A percentile compares a stretch with the other conserved stretches of the same genome.
Conservation (phyloP, 2,888 invertebrate genomes). For the Chloroclysta siterata region DNA sequence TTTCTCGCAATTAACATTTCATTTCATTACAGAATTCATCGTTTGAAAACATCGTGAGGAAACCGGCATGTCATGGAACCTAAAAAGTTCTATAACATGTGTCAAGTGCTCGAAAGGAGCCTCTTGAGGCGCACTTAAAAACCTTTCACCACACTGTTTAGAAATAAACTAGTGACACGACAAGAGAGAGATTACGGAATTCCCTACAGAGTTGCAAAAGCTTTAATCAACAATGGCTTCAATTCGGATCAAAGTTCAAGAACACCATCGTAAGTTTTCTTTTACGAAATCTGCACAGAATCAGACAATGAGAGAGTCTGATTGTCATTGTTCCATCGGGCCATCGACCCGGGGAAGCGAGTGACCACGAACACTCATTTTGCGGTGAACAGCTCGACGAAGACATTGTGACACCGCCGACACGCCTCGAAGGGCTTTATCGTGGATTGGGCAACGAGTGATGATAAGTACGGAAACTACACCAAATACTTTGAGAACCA, state of each 20-base stretch:
- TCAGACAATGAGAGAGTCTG: constrained; percentile 1
- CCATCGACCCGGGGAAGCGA: constrained; percentile 5
- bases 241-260: not conserved
- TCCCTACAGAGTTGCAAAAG: not conserved
- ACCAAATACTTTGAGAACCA: too few species aligned
- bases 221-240: not conserved
- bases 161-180: too few species aligned
- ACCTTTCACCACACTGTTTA: too few species aligned
- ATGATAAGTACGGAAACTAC: too few species aligned
- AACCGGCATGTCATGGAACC: too few species aligned
- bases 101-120: too few species aligned
- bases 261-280: not conserved
- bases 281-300: constrained; percentile 5
- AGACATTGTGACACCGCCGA: constrained; percentile 6
- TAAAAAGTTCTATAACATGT: too few species aligned
- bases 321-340: constrained; percentile 13
- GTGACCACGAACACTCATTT: not conserved
- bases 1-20: too few species aligned
- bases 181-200: too few species aligned
- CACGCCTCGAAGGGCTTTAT: not conserved
- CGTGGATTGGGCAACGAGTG: not conserved
- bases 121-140: too few species aligned
- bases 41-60: too few species aligned
- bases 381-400: not conserved
- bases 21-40: too few species aligned